Evolutionary conservation across 2,888 invertebrate species (phyloP), one percentile per base, ranked within the genome.

Genomic region (Tachina lurida): DNA sequence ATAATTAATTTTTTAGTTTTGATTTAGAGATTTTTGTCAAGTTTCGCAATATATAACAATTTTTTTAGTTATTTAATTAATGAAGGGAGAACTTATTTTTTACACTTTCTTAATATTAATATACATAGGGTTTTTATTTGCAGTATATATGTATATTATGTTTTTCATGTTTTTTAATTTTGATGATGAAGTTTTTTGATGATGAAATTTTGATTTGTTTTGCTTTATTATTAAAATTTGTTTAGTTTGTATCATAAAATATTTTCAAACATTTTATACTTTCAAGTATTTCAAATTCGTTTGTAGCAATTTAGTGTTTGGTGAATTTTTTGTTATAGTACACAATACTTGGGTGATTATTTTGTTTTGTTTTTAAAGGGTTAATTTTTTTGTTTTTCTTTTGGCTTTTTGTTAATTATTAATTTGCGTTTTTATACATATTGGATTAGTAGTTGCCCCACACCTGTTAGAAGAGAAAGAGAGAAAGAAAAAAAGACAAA

Each of bases 381-480:
- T 85, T 82, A 74, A 82, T 81, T 77, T 39, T 84, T 80, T 60
- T 52, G 43, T 75, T 56, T 62, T 73, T 84, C 84, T 73, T 83
- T 81, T 87, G 19, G n/a, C 15, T 83, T 74, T 63, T 62, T 73
- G 71, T 87, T 87, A 54, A 39, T 87, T 83, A 56, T 63, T 71
- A 79, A 58, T 56, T 65, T 75, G n/a, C 19, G 2, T 89, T 89
- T 87, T 87, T 88, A 87, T 88, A 31, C 31, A 31, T 31, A 31
- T 89, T 88, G 88, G 87, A 91, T 93, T 93, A 93, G 92, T 93
- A 93, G 91, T 77, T 83, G 83, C 91, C 92, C 93, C 93, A 93
- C 91, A 92, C 93, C 93, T 93, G 93, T 92, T 92, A 89, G 91
- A 90, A 90, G 89, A 88, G 52, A 84, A 89, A 90, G 88, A 75